Conservation (phyloP, 2,888 invertebrate genomes). For the Caenorhabditis sinica region DNA sequence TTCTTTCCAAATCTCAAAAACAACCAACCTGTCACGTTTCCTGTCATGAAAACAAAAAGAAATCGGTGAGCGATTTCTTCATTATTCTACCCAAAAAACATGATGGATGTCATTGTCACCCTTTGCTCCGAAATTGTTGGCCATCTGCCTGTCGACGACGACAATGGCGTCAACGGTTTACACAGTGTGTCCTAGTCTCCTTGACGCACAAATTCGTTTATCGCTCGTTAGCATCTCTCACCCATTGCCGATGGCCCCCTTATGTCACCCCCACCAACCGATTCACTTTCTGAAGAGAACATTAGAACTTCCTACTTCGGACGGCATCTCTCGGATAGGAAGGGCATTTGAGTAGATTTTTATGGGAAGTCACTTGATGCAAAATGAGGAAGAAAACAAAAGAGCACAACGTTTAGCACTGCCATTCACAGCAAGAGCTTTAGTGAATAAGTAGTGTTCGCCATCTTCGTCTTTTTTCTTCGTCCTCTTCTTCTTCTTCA, state of each 20-base stretch:
- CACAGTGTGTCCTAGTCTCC: slow-evolving; percentile 52
- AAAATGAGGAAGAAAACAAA: background rate
- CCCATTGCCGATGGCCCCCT: slow-evolving; percentile 51
- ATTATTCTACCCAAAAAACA: slow-evolving; percentile 33
- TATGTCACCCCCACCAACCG: slow-evolving; percentile 54
- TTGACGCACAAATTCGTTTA: slow-evolving; percentile 63
- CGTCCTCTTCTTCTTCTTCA: slow-evolving; percentile 2
- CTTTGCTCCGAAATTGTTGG: slow-evolving; percentile 52
- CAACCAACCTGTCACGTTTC: background rate
- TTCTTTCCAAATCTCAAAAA: background rate
- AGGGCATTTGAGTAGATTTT: slow-evolving; percentile 22
- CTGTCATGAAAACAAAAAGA: background rate
- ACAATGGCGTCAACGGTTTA: slow-evolving; percentile 40
- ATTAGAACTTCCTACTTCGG: slow-evolving; percentile 32
- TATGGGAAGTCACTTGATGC: slow-evolving; percentile 1
- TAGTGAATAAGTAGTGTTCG: slow-evolving; percentile 56
- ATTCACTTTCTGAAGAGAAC: slow-evolving; percentile 59
- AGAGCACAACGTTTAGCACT: slow-evolving; percentile 13
- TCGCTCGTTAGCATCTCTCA: slow-evolving; percentile 63
- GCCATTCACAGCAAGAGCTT: slow-evolving; percentile 49
- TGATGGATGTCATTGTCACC: slow-evolving; percentile 59
- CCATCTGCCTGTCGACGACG: slow-evolving; percentile 58
- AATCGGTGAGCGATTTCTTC: background rate
- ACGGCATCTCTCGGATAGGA: slow-evolving; percentile 27
- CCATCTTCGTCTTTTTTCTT: slow-evolving; percentile 21